Conservation (phyloP, 2,888 invertebrate genomes). For the Oscheius sp. region DNA sequence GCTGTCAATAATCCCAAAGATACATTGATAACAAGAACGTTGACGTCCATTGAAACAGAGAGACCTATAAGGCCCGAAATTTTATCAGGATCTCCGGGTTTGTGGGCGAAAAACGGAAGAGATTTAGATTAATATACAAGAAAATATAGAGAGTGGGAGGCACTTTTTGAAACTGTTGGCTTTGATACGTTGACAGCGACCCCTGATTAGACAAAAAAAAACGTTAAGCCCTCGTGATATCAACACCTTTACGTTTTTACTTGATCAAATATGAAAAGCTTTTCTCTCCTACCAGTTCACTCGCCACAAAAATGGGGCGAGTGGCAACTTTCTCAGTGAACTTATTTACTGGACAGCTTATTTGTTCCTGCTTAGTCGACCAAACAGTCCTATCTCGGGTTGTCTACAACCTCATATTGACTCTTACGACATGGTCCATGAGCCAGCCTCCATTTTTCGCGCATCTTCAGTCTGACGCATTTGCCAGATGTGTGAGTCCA, state of each 20-base stretch:
- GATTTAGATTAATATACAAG: no score
- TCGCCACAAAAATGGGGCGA: neutral
- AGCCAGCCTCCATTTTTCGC: conserved; percentile 1
- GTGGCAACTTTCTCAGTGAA: neutral
- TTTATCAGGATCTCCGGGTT: no score
- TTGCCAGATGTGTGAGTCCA: conserved; percentile 12
- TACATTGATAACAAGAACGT: conserved; percentile 15
- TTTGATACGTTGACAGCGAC: no score
- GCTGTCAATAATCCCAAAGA: conserved; percentile 9
- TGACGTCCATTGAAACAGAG: neutral
- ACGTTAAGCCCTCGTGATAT: no score
- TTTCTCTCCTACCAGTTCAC: no score
- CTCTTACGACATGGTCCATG: conserved; percentile 6
- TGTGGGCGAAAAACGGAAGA: no score
- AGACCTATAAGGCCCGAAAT: no score
- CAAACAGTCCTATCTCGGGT: conserved; percentile 18
- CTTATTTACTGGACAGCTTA: conserved; percentile 16
- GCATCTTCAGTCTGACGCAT: neutral
- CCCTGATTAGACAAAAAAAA: no score
- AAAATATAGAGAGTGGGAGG: no score
- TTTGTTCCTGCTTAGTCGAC: conserved; percentile 28
- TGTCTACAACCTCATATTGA: conserved; percentile 9
- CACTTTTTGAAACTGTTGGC: no score
- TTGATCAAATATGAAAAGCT: no score
- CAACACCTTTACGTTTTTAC: no score